Percentiles rank a stretch among this genome's conserved stretches.
phyloP scores from a whole-genome alignment of 2,888 invertebrate species.

The Scaptomyza flava region DNA sequence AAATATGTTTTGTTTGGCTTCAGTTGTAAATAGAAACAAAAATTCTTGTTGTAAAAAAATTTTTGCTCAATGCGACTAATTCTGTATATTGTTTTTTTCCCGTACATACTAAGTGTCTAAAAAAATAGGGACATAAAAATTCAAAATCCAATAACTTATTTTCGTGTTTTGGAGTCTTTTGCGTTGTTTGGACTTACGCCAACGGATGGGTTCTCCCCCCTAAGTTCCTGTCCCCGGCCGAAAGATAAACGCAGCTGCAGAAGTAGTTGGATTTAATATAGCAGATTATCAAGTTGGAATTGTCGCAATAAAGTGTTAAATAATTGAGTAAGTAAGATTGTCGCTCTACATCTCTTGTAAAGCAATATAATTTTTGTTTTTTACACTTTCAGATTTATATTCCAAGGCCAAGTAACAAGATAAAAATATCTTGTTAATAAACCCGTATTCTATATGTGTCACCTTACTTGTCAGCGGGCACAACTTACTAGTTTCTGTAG shows the following conservation, averaged over 20 bases:
- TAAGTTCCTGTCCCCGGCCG: slow-evolving; percentile 24
- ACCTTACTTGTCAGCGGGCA: slow-evolving; percentile 44
- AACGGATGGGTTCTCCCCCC: slow-evolving; percentile 1
- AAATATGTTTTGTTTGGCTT: neutral
- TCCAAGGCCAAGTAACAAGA: neutral
- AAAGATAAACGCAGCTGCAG: neutral
- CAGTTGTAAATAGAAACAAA: neutral
- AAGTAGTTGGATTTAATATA: neutral
- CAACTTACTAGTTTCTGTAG: slow-evolving; percentile 18
- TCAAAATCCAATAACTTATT: neutral
- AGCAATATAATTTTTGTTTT: neutral
- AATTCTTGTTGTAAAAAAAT: slow-evolving; percentile 7
- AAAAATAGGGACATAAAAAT: slow-evolving; percentile 3
- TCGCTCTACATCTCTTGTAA: neutral
- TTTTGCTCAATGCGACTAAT: neutral
- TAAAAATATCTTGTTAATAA: neutral
- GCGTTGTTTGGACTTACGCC: neutral
- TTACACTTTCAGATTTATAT: neutral
- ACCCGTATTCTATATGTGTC: neutral
- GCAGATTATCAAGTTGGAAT: neutral
- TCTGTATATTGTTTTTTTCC: neutral
- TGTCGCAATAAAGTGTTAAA: slow-evolving; percentile 1
- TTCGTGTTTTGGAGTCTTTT: neutral
- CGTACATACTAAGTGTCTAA: neutral
- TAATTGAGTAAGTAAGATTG: slow-evolving; percentile 10